Base-by-base conservation (phyloP, 2,797 vertebrate genomes). In the Setipinna tenuifilis region DNA sequence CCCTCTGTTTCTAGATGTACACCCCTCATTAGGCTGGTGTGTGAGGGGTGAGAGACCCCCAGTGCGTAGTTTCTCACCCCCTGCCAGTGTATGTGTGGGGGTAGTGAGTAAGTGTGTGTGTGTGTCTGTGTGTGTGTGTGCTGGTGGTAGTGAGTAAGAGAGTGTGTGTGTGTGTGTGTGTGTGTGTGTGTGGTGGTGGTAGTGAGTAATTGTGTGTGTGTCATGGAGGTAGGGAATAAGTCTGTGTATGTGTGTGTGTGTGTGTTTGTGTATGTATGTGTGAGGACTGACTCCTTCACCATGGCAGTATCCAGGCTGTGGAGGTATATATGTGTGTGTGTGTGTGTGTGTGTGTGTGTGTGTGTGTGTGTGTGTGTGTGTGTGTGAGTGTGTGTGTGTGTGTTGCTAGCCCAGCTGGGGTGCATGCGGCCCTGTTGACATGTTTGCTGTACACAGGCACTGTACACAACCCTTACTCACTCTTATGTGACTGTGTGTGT, bases 31-130 rank as follows among this genome's bases (percentile, higher is more conserved):
- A 65, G 62, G 62, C 62, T 65, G 3, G 23, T 65, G 62, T 65
- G 62, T 65, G 80, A 81, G 50, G 80, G 58, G 82, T 85, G 25
- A 41, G 81, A 71, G 62, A 85, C 81, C 85, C 85, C 81, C 61
- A 85, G 85, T 71, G 81, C 71, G 81, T 82, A 65, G 81, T 61
- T 35, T 57, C 48, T 35, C 31, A 65, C 23, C 23, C 62, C 62
- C 10, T 65, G 23, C 62, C 11, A 7, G 19, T 59, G 23, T 65
- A 10, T 25, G n/a, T 25, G 61, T 9, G 23, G 9, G 61, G 61
- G 59, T 62, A 1, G 21, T 23, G 59, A n/a, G 21, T 62, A 9
- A n/a, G 59, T 62, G 21, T 10, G 59, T 62, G 21, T 62, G 21
- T 21, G 58, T 59, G 58, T 59, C 11, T 59, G 57, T 59, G 14